Evolutionary conservation across 2,797 vertebrate species (phyloP).

Genomic region (Dallia pectoralis): DNA sequence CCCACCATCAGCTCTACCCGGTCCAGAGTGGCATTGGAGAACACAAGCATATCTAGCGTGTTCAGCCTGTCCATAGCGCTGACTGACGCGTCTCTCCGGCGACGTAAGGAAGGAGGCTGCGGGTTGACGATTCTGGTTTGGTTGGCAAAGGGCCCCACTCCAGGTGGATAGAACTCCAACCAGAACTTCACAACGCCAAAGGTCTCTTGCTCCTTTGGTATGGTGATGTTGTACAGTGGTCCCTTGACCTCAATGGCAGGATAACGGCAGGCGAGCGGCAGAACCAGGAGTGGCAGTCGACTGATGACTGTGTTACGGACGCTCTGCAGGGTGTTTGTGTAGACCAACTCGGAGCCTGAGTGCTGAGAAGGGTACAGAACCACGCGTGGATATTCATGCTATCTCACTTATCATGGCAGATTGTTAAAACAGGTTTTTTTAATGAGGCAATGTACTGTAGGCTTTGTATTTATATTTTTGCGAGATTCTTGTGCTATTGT

Average conservation of each 20-base stretch:
- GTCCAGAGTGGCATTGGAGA: constrained; percentile 49
- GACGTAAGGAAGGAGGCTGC: accelerated
- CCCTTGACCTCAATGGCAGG: constrained; percentile 24
- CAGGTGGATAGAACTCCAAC: constrained; percentile 56
- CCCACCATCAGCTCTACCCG: constrained; percentile 58
- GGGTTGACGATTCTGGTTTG: constrained; percentile 27
- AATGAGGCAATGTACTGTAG: background rate
- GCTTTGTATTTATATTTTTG: background rate
- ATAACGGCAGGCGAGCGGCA: constrained; percentile 70
- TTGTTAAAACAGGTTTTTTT: background rate
- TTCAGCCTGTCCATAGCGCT: constrained; percentile 17
- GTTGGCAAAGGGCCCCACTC: constrained; percentile 44
- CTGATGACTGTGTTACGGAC: constrained; percentile 48
- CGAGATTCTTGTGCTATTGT: background rate
- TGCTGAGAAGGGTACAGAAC: constrained; percentile 48
- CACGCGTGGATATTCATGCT: background rate
- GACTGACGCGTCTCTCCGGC: constrained; percentile 15
- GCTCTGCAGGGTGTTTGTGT: constrained; percentile 67
- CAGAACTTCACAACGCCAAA: constrained; percentile 51
- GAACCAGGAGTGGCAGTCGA: constrained; percentile 53
- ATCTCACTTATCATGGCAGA: background rate
- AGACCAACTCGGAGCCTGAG: constrained; percentile 65
- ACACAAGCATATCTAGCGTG: constrained; percentile 60
- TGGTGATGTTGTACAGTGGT: background rate
- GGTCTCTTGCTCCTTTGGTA: constrained; percentile 45